phyloP scores from a whole-genome alignment of 2,888 invertebrate species.

The Cylindroiulus punctatus region DNA sequence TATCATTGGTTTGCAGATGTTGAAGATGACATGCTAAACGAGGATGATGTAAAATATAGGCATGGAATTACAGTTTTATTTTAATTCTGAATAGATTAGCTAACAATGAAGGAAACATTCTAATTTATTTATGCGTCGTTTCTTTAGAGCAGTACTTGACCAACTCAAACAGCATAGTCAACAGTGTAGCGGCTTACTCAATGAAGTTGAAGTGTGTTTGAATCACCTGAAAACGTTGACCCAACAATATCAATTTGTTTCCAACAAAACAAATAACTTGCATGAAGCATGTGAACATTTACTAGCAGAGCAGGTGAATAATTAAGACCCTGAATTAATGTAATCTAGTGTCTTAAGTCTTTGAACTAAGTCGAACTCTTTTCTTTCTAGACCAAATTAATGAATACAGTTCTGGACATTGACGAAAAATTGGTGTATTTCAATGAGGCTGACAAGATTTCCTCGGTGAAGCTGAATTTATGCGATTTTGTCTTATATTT shows the following conservation, averaged over 20 bases:
- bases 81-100: background rate
- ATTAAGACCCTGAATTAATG: background rate
- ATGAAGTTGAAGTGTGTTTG: slow-evolving; percentile 77
- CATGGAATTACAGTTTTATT: slow-evolving; percentile 61
- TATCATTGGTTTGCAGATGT: slow-evolving; percentile 80
- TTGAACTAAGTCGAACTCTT: slow-evolving; percentile 17
- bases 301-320: slow-evolving; percentile 78
- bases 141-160: slow-evolving; percentile 71
- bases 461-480: slow-evolving; percentile 66
- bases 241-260: slow-evolving; percentile 84
- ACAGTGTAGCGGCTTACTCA: slow-evolving; percentile 76
- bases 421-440: slow-evolving; percentile 85
- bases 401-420: slow-evolving; percentile 81
- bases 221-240: slow-evolving; percentile 77
- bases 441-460: slow-evolving; percentile 81
- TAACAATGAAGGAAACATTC: background rate
- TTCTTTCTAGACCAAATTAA: slow-evolving; percentile 75
- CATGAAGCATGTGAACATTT: slow-evolving; percentile 92
- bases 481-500: background rate
- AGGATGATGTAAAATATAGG: slow-evolving; percentile 76
- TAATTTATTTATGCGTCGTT: background rate
- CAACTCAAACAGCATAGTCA: slow-evolving; percentile 75
- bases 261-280: slow-evolving; percentile 90
- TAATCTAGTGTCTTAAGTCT: background rate
- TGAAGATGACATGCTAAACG: slow-evolving; percentile 76